Conservation (phyloP, 64 coral and sea anemone species). For the Montipora cactus region DNA sequence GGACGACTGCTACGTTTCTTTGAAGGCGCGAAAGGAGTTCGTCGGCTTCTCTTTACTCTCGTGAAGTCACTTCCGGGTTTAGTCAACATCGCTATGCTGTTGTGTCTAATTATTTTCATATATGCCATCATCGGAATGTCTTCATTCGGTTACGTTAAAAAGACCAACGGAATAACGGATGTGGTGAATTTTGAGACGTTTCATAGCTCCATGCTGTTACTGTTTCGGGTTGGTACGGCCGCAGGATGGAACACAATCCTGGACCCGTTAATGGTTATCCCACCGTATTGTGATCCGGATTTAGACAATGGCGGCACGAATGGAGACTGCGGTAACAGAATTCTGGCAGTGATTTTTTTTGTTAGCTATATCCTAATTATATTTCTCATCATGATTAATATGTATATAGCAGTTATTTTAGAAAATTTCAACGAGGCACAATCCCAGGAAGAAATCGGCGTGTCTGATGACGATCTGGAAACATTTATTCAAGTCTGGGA, state of each 20-base stretch:
- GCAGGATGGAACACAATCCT: conserved; percentile 99
- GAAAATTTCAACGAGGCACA: conserved; percentile 99
- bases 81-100: conserved; percentile 93
- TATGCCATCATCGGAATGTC: conserved; percentile 99
- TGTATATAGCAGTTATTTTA: conserved; percentile 99
- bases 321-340: conserved; percentile 88
- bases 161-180: conserved; percentile 88
- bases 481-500: conserved; percentile 93
- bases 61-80: conserved; percentile 96
- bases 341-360: conserved; percentile 95
- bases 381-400: conserved; percentile 96
- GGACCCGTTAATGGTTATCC: conserved; percentile 87
- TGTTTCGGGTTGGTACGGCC: conserved; percentile 97
- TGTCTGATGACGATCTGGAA: conserved; percentile 97
- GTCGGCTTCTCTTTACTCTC: conserved; percentile 87
- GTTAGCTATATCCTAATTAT: conserved; percentile 96
- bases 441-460: conserved; percentile 94
- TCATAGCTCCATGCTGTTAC: conserved; percentile 82
- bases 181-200: conserved; percentile 99
- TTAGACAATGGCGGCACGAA: background rate
- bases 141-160: conserved; percentile 94
- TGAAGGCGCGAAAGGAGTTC: conserved; percentile 94
- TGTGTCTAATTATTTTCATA: conserved; percentile 96
- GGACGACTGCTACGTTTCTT: conserved; percentile 94
- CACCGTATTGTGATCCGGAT: conserved; percentile 65